Conservation (phyloP, 2,113 vertebrate species). For the Himantopus leucocephalus region DNA sequence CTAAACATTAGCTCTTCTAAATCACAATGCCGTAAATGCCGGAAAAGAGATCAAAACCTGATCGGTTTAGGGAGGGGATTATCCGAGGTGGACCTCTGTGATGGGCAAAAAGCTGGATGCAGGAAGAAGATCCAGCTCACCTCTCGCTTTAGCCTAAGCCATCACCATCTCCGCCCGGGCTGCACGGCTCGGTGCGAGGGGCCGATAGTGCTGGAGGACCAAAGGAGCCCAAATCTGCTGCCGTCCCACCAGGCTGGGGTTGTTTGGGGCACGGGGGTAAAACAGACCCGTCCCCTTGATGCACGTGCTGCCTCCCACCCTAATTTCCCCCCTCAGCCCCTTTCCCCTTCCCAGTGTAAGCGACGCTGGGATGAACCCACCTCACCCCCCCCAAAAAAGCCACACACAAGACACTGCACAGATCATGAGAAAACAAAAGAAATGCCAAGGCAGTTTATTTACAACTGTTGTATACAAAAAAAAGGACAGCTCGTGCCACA, state of each 20-base stretch:
- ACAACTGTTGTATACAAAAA: slow-evolving; percentile 59
- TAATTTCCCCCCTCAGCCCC: neutral
- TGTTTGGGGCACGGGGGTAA: neutral
- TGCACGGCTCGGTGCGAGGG: neutral
- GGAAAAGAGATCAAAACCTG: too few species aligned
- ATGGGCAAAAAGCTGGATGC: too few species aligned
- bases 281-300: fast-evolving
- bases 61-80: too few species aligned
- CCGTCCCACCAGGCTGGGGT: neutral
- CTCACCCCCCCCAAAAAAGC: neutral
- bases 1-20: too few species aligned
- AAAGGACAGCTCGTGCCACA: slow-evolving; percentile 23
- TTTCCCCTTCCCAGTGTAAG: neutral
- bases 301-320: neutral
- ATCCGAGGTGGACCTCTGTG: too few species aligned
- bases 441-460: slow-evolving; percentile 71
- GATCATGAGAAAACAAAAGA: slow-evolving; percentile 10
- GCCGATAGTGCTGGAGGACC: too few species aligned
- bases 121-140: too few species aligned
- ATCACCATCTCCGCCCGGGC: too few species aligned
- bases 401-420: neutral
- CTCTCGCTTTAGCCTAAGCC: too few species aligned
- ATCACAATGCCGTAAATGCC: too few species aligned
- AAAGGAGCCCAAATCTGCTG: neutral
- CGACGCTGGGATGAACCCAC: fast-evolving